phyloP scores from a whole-genome alignment of 2,113 vertebrate species.

The Stigmatopora argus region DNA sequence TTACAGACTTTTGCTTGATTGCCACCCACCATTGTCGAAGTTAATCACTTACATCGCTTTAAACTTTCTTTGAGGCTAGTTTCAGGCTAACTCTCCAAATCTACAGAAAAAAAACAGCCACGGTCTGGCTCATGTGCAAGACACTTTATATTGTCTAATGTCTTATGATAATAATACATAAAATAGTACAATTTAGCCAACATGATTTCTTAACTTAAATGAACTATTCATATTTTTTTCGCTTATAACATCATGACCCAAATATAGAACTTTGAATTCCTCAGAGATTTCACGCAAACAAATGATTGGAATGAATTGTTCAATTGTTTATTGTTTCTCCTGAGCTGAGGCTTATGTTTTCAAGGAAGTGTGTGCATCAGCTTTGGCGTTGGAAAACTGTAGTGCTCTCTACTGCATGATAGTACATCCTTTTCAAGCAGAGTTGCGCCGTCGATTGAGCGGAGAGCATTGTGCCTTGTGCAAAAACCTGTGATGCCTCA shows the following conservation, averaged over 20 bases:
- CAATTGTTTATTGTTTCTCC: too few relatives aligned
- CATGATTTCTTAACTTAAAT: neutral
- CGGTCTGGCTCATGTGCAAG: neutral
- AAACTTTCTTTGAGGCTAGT: neutral
- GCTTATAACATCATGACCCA: neutral
- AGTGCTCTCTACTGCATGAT: too few relatives aligned
- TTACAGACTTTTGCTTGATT: constrained; percentile 7
- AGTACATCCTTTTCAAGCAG: too few relatives aligned
- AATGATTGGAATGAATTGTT: too few relatives aligned
- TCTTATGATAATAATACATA: neutral
- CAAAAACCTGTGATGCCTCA: too few relatives aligned
- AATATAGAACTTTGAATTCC: neutral
- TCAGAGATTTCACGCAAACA: neutral
- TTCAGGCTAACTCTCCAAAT: neutral
- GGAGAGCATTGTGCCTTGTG: too few relatives aligned
- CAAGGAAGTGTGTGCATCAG: too few relatives aligned
- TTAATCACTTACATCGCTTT: neutral
- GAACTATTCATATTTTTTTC: neutral
- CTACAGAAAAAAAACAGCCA: neutral
- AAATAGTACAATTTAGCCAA: neutral
- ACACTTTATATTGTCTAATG: neutral
- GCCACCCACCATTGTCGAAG: neutral
- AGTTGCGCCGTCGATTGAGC: too few relatives aligned
- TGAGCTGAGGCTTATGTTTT: too few relatives aligned
- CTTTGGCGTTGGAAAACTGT: too few relatives aligned